phyloP scores from a whole-genome alignment of 1,140 invertebrate genomes.

The Drosophila arizonae region DNA sequence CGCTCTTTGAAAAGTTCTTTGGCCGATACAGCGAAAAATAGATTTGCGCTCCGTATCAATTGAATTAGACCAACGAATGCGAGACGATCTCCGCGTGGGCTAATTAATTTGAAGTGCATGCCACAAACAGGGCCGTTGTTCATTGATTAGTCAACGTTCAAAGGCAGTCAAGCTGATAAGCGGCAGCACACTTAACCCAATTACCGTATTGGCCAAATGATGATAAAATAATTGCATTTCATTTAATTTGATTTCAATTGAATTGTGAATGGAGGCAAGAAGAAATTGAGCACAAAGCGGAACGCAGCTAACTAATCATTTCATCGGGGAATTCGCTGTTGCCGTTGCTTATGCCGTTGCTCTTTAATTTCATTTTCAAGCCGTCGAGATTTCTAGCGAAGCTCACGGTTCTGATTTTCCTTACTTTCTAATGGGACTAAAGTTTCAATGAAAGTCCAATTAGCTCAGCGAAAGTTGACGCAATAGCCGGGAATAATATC shows the following conservation, averaged over 20 bases:
- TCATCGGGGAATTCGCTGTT: constrained; percentile 46
- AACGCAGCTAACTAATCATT: constrained; percentile 56
- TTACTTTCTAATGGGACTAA: constrained; percentile 77
- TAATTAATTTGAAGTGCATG: constrained; percentile 55
- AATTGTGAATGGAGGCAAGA: constrained; percentile 21
- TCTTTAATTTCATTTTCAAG: constrained; percentile 63
- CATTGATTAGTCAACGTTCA: constrained; percentile 59
- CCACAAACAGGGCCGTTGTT: constrained; percentile 45
- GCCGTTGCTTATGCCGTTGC: constrained; percentile 35
- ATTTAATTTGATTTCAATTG: constrained; percentile 68
- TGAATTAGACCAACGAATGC: constrained; percentile 50
- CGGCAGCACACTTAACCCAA: constrained; percentile 68
- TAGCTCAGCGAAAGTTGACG: constrained; percentile 72
- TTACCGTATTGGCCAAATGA: constrained; percentile 64
- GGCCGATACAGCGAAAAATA: constrained; percentile 35
- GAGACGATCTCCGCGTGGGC: constrained; percentile 14
- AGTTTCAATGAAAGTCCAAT: constrained; percentile 80
- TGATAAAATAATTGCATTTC: constrained; percentile 78
- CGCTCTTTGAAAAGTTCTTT: constrained; percentile 14
- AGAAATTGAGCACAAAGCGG: constrained; percentile 28
- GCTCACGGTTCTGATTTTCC: constrained; percentile 51
- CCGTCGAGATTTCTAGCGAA: constrained; percentile 40
- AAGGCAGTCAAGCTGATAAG: constrained; percentile 56
- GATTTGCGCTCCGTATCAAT: constrained; percentile 52
- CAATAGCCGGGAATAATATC: constrained; percentile 27